Conservation (phyloP, 1,140 invertebrate genomes). For the Bombus confusus region DNA sequence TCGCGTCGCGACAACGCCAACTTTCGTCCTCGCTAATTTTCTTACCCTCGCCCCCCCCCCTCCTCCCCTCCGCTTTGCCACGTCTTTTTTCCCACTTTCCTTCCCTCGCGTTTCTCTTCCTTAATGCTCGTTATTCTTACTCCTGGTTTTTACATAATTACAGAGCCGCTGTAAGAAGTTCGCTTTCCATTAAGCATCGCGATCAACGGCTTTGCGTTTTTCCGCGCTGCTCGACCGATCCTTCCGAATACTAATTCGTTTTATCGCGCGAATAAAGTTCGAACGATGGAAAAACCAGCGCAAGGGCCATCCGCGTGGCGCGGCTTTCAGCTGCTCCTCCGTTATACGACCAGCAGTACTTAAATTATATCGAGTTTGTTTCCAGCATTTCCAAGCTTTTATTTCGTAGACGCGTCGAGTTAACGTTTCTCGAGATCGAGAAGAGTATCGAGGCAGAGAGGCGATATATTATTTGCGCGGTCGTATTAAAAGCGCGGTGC, state of each 20-base stretch:
- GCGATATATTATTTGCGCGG: neutral
- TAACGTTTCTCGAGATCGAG: neutral
- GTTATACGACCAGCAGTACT: no score
- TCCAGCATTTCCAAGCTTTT: no score
- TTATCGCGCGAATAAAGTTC: neutral
- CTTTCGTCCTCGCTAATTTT: constrained; percentile 24
- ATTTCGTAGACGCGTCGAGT: no score
- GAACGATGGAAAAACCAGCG: neutral
- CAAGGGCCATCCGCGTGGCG: neutral
- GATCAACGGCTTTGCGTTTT: constrained; percentile 27
- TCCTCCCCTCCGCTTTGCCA: neutral
- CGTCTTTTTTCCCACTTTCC: no score
- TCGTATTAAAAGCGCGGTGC: neutral
- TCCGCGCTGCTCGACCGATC: neutral
- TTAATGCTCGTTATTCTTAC: constrained; percentile 26
- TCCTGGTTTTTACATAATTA: constrained; percentile 36
- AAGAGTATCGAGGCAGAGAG: no score
- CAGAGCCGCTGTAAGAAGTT: constrained; percentile 10
- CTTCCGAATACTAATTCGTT: constrained; percentile 25
- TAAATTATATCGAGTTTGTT: no score
- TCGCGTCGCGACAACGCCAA: neutral
- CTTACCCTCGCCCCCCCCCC: neutral
- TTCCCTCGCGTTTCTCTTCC: neutral
- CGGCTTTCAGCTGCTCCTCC: no score
- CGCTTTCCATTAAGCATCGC: constrained; percentile 35